phyloP scores from a whole-genome alignment of 1,140 invertebrate genomes.

The Colletes gigas region DNA sequence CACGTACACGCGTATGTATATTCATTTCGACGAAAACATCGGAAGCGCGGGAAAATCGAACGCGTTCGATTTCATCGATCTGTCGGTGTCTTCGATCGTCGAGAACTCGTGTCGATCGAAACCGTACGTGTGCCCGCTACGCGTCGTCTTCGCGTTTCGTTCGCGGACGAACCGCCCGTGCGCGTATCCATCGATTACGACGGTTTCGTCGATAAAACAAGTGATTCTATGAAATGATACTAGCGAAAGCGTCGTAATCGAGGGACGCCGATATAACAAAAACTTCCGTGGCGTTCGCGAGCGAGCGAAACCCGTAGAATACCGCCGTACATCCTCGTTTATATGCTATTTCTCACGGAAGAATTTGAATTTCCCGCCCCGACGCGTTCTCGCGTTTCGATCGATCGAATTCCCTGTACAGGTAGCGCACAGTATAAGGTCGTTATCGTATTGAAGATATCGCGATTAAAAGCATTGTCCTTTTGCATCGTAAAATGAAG shows the following conservation, averaged over 20 bases:
- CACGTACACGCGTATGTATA: conserved; percentile 35
- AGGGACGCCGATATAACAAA: conserved; percentile 31
- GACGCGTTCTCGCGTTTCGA: not conserved
- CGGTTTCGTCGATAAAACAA: not conserved
- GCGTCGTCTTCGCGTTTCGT: not conserved
- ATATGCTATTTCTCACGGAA: not conserved
- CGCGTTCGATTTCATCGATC: not conserved
- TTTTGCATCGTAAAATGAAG: conserved; percentile 25
- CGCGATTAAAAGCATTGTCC: conserved; percentile 42
- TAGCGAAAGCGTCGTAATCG: conserved; percentile 14
- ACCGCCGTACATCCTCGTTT: no score
- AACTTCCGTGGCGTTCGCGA: not conserved
- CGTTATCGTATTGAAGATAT: conserved; percentile 40
- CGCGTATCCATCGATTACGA: conserved; percentile 14
- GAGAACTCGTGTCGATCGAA: conserved; percentile 18
- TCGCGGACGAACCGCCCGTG: not conserved
- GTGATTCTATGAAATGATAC: conserved; percentile 7
- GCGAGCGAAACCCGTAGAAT: not conserved
- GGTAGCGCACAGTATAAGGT: conserved; percentile 40
- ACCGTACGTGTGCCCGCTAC: not conserved
- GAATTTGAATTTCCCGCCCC: not conserved
- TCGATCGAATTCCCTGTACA: conserved; percentile 30
- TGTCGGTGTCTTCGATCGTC: not conserved
- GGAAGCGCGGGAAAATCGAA: not conserved
- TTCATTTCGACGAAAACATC: not conserved